phyloP scores from a whole-genome alignment of 2,113 vertebrate species.

The Ameiurus melas region DNA sequence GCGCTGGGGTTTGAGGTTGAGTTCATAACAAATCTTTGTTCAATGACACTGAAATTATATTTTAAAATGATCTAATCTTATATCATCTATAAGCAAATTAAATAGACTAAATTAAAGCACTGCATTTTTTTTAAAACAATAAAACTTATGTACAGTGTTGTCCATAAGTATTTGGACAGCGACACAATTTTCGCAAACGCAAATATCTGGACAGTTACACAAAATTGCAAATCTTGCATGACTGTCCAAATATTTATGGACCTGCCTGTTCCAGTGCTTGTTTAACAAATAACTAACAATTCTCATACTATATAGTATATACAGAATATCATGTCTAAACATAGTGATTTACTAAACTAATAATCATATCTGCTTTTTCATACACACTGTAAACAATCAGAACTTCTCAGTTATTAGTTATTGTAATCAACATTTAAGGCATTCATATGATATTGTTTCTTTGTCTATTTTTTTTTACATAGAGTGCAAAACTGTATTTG shows the following conservation, averaged over 20 bases:
- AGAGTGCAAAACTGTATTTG: neutral
- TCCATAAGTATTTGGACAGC: too few species aligned
- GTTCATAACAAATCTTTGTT: too few species aligned
- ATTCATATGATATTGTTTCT: neutral
- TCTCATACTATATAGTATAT: neutral
- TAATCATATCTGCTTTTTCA: neutral
- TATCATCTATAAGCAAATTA: neutral
- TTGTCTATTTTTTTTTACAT: neutral
- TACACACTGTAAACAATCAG: neutral
- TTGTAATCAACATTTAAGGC: neutral
- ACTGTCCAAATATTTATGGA: too few species aligned
- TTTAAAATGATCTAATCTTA: neutral
- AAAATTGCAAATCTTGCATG: too few species aligned
- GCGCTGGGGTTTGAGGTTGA: neutral
- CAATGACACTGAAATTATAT: neutral
- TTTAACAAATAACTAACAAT: neutral
- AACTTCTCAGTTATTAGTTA: neutral
- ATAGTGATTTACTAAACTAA: neutral
- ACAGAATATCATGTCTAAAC: neutral
- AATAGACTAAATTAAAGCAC: neutral
- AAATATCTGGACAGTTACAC: too few species aligned
- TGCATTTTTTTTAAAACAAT: neutral
- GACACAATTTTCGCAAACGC: too few species aligned
- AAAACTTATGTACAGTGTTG: neutral
- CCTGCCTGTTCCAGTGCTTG: neutral